These are phyloP conservation scores for Stichodactyla mertensii DNA, from an alignment of 64 coral and sea anemone genomes.

Conservation along the genomic window DNA sequence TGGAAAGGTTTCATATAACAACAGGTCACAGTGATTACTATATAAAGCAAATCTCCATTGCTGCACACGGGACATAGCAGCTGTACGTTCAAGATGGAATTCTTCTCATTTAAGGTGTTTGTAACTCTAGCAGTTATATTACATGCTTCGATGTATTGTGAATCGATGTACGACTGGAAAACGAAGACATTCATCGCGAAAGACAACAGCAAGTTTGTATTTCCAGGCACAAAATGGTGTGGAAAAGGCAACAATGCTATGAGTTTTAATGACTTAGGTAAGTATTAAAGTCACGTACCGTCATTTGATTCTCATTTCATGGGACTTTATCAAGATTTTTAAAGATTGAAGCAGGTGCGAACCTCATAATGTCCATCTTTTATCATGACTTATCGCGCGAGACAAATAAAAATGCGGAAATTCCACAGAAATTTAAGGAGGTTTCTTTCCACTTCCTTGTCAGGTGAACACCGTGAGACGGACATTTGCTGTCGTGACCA, in stretches of 20 bases:
- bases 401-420: not conserved
- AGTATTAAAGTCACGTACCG: not conserved
- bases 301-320: not conserved
- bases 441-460: not conserved
- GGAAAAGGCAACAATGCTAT: conserved; percentile 31
- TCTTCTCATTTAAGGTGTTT: not conserved
- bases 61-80: too few species aligned
- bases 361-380: not conserved
- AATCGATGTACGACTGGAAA: conserved; percentile 4
- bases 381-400: not conserved
- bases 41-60: not conserved
- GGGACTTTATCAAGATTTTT: not conserved
- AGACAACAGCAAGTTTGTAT: not conserved
- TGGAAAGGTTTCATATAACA: not conserved
- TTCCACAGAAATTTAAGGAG: not conserved
- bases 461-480: conserved; percentile 32
- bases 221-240: conserved; percentile 42
- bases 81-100: not conserved
- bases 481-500: conserved; percentile 49
- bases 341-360: too few species aligned
- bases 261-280: conserved; percentile 34
- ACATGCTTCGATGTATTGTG: not conserved
- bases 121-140: not conserved
- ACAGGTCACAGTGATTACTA: not conserved
- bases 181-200: not conserved